These are phyloP conservation scores for Hafferia zeledoni DNA, from an alignment of 2,797 vertebrate species.

Conservation along the genomic window DNA sequence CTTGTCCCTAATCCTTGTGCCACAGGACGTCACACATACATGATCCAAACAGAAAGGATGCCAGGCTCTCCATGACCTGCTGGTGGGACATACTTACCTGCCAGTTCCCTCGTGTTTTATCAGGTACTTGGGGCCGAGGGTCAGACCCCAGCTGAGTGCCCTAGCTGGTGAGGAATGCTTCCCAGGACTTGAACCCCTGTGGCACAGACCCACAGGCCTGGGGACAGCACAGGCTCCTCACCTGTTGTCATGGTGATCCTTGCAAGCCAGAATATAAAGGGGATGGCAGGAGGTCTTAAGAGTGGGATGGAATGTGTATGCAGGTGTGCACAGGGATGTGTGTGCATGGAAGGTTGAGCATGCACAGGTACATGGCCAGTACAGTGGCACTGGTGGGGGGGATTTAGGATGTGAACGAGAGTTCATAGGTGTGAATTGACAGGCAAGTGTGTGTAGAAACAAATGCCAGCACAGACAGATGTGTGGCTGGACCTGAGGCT, in stretches of 20 bases:
- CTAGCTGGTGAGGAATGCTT: not conserved
- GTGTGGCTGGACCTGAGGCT: not conserved
- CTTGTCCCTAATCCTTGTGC: not conserved
- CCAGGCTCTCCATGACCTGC: not conserved
- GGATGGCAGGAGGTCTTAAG: not conserved
- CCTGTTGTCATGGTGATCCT: not conserved
- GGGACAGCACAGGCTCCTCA: not conserved
- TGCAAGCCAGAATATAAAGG: not conserved
- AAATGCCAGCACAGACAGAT: not conserved
- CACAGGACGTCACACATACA: not conserved
- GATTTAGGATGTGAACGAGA: not conserved
- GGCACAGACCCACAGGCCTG: not conserved
- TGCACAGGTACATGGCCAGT: accelerated
- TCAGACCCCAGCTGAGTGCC: accelerated
- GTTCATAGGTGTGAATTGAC: accelerated
- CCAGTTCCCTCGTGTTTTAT: not conserved
- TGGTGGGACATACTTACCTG: not conserved
- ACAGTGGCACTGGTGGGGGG: not conserved
- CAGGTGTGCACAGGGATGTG: not conserved
- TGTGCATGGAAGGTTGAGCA: not conserved
- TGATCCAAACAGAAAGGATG: not conserved
- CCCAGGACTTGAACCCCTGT: not conserved
- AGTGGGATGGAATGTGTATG: not conserved
- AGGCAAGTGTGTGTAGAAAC: accelerated
- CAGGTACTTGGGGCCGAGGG: not conserved